These are phyloP conservation scores for Romanogobio albipinnatus DNA, from an alignment of 2,113 vertebrate genomes.

Conservation along the genomic window DNA sequence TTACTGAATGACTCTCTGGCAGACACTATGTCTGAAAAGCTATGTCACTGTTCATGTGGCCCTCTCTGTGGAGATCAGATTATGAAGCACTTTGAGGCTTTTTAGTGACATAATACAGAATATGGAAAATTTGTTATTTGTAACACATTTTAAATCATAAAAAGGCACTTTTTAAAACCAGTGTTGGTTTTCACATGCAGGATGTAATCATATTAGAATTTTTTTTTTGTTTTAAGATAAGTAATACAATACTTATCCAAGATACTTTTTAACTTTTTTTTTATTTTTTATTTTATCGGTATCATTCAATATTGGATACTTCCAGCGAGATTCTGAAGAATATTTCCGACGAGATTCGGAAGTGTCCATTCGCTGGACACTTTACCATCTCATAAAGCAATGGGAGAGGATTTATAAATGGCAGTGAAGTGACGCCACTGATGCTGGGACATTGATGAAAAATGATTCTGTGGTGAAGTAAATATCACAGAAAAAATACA, in stretches of 20 bases:
- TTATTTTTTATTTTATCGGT: background rate
- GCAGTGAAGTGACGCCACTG: no score
- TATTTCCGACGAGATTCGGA: no score
- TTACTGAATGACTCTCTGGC: constrained; percentile 42
- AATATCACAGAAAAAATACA: no score
- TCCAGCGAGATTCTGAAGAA: no score
- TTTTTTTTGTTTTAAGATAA: background rate
- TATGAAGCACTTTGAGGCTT: background rate
- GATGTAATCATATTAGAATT: background rate
- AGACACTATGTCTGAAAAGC: background rate
- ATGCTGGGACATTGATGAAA: no score
- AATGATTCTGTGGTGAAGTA: no score
- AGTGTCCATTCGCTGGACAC: no score
- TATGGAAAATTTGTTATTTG: background rate
- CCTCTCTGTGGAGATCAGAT: background rate
- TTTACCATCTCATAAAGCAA: no score
- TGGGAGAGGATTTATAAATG: no score
- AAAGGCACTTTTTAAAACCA: background rate
- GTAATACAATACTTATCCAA: background rate
- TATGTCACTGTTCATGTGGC: background rate
- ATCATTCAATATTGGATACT: background rate
- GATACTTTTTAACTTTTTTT: background rate
- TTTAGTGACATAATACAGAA: background rate
- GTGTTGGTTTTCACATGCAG: background rate
- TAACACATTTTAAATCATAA: background rate